Evolutionary conservation across 2,113 vertebrate species (phyloP).

Genomic region (Pedetes capensis): DNA sequence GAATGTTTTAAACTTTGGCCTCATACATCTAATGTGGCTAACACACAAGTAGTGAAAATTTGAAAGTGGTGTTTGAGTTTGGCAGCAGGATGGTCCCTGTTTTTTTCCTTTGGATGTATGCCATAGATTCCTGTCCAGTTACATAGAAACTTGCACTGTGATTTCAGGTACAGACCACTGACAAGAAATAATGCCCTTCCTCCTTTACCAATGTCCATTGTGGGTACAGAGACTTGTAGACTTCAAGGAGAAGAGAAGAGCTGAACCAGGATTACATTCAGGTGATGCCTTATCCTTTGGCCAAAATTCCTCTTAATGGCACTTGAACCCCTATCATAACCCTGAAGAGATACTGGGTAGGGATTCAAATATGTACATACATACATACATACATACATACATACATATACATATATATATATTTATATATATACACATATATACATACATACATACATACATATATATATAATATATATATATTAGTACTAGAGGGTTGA

Average conservation of each 20-base stretch:
- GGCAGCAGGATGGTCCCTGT: neutral
- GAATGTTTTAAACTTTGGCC: neutral
- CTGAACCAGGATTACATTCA: conserved; percentile 11
- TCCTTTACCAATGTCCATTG: neutral
- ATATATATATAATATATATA: too few species aligned
- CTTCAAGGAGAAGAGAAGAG: neutral
- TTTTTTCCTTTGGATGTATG: neutral
- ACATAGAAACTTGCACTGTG: neutral
- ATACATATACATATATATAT: too few species aligned
- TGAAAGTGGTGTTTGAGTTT: neutral
- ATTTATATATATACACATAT: too few species aligned
- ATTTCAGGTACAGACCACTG: neutral
- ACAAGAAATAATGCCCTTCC: neutral
- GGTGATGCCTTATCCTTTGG: neutral
- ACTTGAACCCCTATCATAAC: neutral
- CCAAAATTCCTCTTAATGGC: neutral
- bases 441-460: too few species aligned
- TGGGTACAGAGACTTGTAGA: neutral
- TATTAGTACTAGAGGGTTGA: too few species aligned
- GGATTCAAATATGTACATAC: too few species aligned
- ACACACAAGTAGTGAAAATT: neutral
- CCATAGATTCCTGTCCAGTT: neutral
- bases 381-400: too few species aligned
- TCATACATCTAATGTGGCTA: neutral
- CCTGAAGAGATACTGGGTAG: neutral